Evolutionary conservation across 92 coral and sea anemone species (phyloP), one percentile per base, ranked within the genome.

Genomic region (Bergia puertoricense): DNA sequence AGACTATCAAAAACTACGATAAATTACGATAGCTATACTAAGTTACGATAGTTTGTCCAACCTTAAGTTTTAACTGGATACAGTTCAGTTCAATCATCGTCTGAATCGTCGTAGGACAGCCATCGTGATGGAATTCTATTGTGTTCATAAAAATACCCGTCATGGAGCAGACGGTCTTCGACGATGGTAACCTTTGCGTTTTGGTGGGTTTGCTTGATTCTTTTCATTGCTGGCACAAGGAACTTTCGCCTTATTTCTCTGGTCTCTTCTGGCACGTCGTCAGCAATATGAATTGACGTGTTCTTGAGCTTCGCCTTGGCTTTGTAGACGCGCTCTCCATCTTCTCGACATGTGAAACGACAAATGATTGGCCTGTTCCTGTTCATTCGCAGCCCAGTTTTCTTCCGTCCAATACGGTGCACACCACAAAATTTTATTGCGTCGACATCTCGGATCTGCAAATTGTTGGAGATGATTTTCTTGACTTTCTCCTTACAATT

Each of bases 111-210:
- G 22, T 38, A 1, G 22, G 74, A 38, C 8, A 68, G 74, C 74
- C 74, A 16, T 68, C 74, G 74, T 38, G 36, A 68, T 38, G 79
- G 79, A 74, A 74, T 74, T 74, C 48, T 74, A 41, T 37, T 74
- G 14, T 74, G 79, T 1, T 74, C 46, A 37, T 74, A 74, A 2
- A 74, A 74, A 48, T 74, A 4, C 48, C 79, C 79, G 38, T 74
- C 79, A 48, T 74, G 79, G 79, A 74, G 79, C 38, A 74, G 45
- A 74, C 79, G 15, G 79, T 74, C 79, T 38, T 48, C 79, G 45
- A 74, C 74, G 18, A 67, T 67, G 2, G 38, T 3, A 7, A 67
- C 74, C 3, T 67, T 67, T 5, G 23, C 74, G 74, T 67, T 67
- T 67, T 36, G 74, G 74, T 67, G 37, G 18, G 9, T 67, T 36